These are phyloP conservation scores for Reticulitermes lucifugus DNA, from an alignment of 2,888 invertebrate genomes.

Conservation along the genomic window DNA sequence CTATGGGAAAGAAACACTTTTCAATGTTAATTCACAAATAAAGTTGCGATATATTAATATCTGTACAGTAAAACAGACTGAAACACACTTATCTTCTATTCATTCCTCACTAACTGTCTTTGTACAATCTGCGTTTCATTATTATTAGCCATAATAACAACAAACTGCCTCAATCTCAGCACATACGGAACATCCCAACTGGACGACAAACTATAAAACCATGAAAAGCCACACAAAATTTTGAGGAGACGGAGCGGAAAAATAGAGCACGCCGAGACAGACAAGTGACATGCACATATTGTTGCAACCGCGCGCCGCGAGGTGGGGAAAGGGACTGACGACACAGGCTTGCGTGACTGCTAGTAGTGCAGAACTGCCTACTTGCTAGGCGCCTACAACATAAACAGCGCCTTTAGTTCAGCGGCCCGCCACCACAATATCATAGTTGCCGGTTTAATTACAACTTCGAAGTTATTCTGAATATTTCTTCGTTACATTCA, in stretches of 20 bases:
- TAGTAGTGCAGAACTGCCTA: constrained; percentile 9
- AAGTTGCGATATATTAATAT: neutral
- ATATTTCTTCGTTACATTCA: too few relatives aligned
- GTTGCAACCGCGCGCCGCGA: neutral
- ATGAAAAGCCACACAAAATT: neutral
- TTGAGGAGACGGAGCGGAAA: too few relatives aligned
- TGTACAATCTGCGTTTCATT: too few relatives aligned
- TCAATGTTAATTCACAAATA: neutral
- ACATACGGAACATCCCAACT: neutral
- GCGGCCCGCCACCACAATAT: neutral
- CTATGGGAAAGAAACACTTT: neutral
- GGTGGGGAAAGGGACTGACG: neutral
- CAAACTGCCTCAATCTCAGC: neutral
- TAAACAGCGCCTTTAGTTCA: constrained; percentile 10
- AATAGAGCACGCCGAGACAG: neutral
- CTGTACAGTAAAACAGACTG: neutral
- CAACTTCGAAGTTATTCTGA: too few relatives aligned
- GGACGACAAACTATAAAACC: neutral
- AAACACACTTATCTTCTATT: neutral
- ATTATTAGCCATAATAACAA: too few relatives aligned
- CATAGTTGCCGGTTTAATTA: neutral
- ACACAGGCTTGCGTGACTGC: constrained; percentile 10
- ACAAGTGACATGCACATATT: neutral
- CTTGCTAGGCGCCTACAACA: constrained; percentile 1
- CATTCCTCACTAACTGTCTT: neutral